phyloP scores from a whole-genome alignment of 2,797 vertebrate species.

The Lindbergichthys nudifrons region DNA sequence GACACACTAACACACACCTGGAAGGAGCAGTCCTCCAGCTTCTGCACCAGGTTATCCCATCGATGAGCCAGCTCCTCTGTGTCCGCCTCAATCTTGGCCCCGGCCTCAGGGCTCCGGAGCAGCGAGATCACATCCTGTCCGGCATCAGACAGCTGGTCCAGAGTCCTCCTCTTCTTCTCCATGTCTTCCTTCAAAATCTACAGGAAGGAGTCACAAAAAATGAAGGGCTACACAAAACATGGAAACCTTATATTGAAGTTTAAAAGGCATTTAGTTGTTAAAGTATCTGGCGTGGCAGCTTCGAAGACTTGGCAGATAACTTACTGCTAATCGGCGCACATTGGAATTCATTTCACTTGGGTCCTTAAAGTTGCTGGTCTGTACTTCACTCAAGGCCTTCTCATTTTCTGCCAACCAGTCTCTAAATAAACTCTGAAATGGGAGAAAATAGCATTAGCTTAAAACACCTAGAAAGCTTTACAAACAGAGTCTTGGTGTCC shows the following conservation, averaged over 20 bases:
- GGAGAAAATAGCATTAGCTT: slow-evolving; percentile 4
- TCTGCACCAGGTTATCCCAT: slow-evolving; percentile 97
- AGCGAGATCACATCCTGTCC: slow-evolving; percentile 91
- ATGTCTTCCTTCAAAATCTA: slow-evolving; percentile 90
- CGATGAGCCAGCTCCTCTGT: slow-evolving; percentile 93
- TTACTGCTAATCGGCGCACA: slow-evolving; percentile 93
- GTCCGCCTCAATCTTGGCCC: slow-evolving; percentile 85
- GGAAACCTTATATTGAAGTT: neutral
- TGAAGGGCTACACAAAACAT: neutral
- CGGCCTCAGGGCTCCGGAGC: slow-evolving; percentile 84
- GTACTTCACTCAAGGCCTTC: slow-evolving; percentile 90
- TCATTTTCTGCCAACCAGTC: slow-evolving; percentile 94
- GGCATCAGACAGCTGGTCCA: slow-evolving; percentile 92
- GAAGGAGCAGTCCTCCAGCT: slow-evolving; percentile 94
- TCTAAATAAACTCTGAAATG: slow-evolving; percentile 87
- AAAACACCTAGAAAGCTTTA: slow-evolving; percentile 10
- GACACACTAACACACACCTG: slow-evolving; percentile 83
- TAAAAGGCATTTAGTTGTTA: neutral
- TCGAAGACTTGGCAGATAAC: slow-evolving; percentile 63
- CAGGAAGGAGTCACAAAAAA: neutral
- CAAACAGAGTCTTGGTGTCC: neutral
- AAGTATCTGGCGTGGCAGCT: neutral
- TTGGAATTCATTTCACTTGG: slow-evolving; percentile 91
- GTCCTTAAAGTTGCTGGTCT: slow-evolving; percentile 92
- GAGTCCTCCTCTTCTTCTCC: slow-evolving; percentile 91